Conservation (phyloP, 1,140 invertebrate genomes). For the Aphis gossypii region DNA sequence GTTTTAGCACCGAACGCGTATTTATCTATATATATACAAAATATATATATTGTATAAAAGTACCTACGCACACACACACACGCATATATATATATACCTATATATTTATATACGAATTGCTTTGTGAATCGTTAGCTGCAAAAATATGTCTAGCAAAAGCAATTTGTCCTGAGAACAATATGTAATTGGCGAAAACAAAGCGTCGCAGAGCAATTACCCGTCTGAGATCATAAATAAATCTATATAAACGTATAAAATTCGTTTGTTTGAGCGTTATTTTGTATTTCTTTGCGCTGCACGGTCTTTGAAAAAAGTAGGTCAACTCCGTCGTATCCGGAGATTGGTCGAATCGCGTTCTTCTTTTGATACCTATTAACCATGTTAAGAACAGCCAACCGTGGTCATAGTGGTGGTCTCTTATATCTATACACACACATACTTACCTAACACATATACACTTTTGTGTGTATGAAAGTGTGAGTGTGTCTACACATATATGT, state of each 20-base stretch:
- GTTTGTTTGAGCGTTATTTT: not conserved
- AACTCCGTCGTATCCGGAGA: not conserved
- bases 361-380: not conserved
- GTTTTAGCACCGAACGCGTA: not conserved
- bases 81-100: too few relatives aligned
- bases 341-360: not conserved
- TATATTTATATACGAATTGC: not conserved
- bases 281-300: not conserved
- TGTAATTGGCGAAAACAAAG: constrained; percentile 26
- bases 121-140: not conserved
- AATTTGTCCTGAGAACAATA: constrained; percentile 23
- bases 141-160: not conserved
- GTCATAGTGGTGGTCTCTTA: not conserved
- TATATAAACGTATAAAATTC: not conserved
- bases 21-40: not conserved
- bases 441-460: not conserved
- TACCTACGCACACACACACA: not conserved
- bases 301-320: constrained; percentile 12
- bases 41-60: not conserved
- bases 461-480: not conserved
- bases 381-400: not conserved
- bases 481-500: not conserved
- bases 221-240: constrained; percentile 9
- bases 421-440: not conserved
- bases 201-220: constrained; percentile 6